Evolutionary conservation across 2,797 vertebrate genomes (phyloP).

Genomic region (Euthynnus affinis): DNA sequence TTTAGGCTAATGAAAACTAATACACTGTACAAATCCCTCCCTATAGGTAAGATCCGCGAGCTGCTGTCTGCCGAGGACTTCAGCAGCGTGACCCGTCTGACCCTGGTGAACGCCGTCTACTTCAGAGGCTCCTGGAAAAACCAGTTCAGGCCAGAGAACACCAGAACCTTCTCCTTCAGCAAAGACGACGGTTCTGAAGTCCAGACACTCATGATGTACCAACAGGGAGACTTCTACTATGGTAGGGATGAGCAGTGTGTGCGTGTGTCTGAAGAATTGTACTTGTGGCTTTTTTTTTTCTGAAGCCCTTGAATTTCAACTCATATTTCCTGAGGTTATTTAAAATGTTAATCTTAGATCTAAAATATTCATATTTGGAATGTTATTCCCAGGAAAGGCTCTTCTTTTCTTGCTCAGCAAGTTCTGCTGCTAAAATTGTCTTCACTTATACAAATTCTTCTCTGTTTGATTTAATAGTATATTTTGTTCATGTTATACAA

Average conservation of each 20-base stretch:
- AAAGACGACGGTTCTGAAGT: conserved; percentile 97
- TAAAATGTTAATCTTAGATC: conserved; percentile 68
- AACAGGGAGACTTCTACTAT: conserved; percentile 98
- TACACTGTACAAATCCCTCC: not conserved
- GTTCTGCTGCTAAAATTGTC: conserved; percentile 25
- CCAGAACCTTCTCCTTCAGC: conserved; percentile 97
- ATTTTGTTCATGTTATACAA: conserved; percentile 34
- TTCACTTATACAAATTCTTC: conserved; percentile 27
- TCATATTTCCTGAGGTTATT: conserved; percentile 64
- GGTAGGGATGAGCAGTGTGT: conserved; percentile 80
- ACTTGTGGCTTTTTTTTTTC: conserved; percentile 24
- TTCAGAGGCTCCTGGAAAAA: conserved; percentile 99
- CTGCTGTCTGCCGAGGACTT: conserved; percentile 94
- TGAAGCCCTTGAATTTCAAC: conserved; percentile 38
- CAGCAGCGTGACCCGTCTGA: conserved; percentile 89
- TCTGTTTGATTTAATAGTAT: conserved; percentile 33
- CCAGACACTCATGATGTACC: conserved; percentile 99
- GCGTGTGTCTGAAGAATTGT: conserved; percentile 3
- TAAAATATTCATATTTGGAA: conserved; percentile 68
- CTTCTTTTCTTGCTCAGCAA: conserved; percentile 30
- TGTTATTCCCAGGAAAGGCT: conserved; percentile 44
- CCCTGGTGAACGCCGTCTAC: conserved; percentile 94
- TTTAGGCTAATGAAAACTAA: not conserved
- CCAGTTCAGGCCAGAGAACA: conserved; percentile 97
- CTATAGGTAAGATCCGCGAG: conserved; percentile 91